phyloP scores from a whole-genome alignment of 2,888 invertebrate genomes.

The Listrodromus nycthemerus region DNA sequence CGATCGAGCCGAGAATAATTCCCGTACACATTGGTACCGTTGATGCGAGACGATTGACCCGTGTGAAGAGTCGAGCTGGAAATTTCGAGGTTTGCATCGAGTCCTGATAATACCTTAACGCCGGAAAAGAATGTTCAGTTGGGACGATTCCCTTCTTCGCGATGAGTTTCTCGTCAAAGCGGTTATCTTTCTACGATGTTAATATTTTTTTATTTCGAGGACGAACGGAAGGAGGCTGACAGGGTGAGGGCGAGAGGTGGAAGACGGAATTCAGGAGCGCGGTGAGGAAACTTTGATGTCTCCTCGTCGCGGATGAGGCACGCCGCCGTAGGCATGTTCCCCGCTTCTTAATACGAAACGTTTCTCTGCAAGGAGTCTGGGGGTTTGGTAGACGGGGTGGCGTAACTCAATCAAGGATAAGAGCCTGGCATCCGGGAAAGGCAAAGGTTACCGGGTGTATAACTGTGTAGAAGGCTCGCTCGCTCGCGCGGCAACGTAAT shows the following conservation, averaged over 20 bases:
- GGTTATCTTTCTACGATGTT: background rate
- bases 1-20: background rate
- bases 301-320: slow-evolving; percentile 71
- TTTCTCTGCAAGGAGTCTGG: slow-evolving; percentile 76
- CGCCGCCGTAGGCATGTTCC: slow-evolving; percentile 76
- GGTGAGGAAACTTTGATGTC: slow-evolving; percentile 79
- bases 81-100: too few species aligned
- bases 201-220: slow-evolving; percentile 42
- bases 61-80: background rate
- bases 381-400: slow-evolving; percentile 68
- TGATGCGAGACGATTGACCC: slow-evolving; percentile 19
- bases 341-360: slow-evolving; percentile 80
- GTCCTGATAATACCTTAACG: too few species aligned
- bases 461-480: slow-evolving; percentile 66
- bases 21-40: background rate
- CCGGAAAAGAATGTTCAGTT: background rate
- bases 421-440: slow-evolving; percentile 74
- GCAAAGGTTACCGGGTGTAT: slow-evolving; percentile 73
- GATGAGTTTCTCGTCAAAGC: slow-evolving; percentile 20
- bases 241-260: slow-evolving; percentile 22
- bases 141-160: too few species aligned
- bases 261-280: slow-evolving; percentile 73
- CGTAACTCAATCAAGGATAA: slow-evolving; percentile 81
- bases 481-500: slow-evolving; percentile 72
- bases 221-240: slow-evolving; percentile 33